Conservation (phyloP, 2,888 invertebrate genomes). For the Subacronicta megacephala region DNA sequence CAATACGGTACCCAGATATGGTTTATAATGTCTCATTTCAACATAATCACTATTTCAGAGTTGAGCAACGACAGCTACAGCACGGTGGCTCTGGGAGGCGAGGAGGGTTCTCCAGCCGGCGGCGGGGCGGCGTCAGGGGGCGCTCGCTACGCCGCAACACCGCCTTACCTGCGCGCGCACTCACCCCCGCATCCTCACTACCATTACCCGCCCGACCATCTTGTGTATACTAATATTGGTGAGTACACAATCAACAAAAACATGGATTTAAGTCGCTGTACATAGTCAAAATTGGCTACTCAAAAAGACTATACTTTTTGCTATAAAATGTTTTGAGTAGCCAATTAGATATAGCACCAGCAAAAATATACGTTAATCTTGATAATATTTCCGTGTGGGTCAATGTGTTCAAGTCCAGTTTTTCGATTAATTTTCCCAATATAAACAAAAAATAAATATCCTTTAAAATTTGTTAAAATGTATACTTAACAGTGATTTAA, state of each 20-base stretch:
- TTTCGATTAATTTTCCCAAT: too few species aligned
- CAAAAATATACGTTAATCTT: too few species aligned
- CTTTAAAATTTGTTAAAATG: too few species aligned
- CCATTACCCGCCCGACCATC: slow-evolving; percentile 95
- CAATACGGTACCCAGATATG: too few species aligned
- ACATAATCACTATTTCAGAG: slow-evolving; percentile 86
- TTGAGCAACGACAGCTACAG: slow-evolving; percentile 97
- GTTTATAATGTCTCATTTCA: neutral
- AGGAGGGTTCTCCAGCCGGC: slow-evolving; percentile 93
- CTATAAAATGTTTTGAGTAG: neutral
- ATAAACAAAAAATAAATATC: too few species aligned
- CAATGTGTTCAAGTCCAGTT: too few species aligned
- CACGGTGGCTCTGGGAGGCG: slow-evolving; percentile 95
- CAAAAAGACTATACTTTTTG: too few species aligned
- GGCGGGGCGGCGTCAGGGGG: slow-evolving; percentile 90
- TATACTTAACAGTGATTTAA: too few species aligned
- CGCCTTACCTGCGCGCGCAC: slow-evolving; percentile 94
- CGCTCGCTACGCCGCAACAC: slow-evolving; percentile 90
- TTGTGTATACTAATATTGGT: slow-evolving; percentile 96
- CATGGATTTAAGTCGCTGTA: too few species aligned
- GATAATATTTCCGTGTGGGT: too few species aligned
- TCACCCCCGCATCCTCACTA: slow-evolving; percentile 95
- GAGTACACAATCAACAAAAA: slow-evolving; percentile 59
- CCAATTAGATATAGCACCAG: too few species aligned
- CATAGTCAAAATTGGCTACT: too few species aligned